Conservation (phyloP, 1,140 invertebrate species). For the Aradophagus sp. region DNA sequence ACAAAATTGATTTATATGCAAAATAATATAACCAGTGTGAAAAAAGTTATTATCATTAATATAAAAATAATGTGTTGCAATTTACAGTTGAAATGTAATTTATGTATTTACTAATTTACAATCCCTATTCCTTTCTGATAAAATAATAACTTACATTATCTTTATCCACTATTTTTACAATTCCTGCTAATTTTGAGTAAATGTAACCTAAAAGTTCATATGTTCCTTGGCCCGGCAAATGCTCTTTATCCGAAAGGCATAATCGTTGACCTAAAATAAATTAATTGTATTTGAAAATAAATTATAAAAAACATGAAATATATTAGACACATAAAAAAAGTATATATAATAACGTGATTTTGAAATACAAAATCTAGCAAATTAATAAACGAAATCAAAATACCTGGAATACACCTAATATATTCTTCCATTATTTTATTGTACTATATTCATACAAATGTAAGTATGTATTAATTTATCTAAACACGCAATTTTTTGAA, state of each 20-base stretch:
- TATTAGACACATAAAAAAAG: slow-evolving; percentile 6
- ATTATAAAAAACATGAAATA: slow-evolving; percentile 1
- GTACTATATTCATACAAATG: too few relatives aligned
- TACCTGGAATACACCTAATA: slow-evolving; percentile 46
- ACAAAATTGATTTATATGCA: not conserved
- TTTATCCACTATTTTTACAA: slow-evolving; percentile 79
- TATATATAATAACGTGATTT: slow-evolving; percentile 9
- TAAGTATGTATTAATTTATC: too few relatives aligned
- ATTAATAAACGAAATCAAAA: not conserved
- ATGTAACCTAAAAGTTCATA: slow-evolving; percentile 90
- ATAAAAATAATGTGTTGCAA: too few relatives aligned
- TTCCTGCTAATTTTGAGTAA: slow-evolving; percentile 86
- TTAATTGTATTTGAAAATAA: not conserved
- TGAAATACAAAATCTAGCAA: not conserved
- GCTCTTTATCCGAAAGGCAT: slow-evolving; percentile 79
- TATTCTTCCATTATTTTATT: slow-evolving; percentile 9
- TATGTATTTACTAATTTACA: too few relatives aligned
- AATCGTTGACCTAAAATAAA: slow-evolving; percentile 80
- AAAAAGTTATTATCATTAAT: too few relatives aligned
- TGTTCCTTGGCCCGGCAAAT: slow-evolving; percentile 84
- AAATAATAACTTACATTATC: slow-evolving; percentile 76
- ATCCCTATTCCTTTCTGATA: slow-evolving; percentile 1
- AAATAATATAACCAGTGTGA: too few relatives aligned
- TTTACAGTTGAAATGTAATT: too few relatives aligned
- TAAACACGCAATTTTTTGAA: too few relatives aligned